Evolutionary conservation across 2,797 vertebrate species (phyloP), one percentile per base, ranked within the genome.

Genomic region (Fringilla coelebs): DNA sequence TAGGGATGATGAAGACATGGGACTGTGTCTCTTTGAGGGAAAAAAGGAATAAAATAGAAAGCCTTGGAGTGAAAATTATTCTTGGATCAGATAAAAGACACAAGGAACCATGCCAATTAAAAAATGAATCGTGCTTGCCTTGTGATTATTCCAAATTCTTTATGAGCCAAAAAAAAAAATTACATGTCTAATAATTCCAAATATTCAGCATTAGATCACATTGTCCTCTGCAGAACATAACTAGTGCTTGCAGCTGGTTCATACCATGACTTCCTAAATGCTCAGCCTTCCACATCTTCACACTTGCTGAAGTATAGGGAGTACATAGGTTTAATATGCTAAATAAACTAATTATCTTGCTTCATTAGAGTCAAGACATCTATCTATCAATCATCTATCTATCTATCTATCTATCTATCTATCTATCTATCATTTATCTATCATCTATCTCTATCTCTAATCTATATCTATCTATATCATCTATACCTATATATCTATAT

Each of bases 21-120:
- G 5, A 52, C 66, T 67, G 3, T 55, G 31, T 48, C 0, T 0
- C 6, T 67, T 54, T 63, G 48, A 72, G n/a, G n/a, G 49, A 15
- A 62, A 74, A 71, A 68, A 41, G 20, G 36, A 26, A 25, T 28
- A 36, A 34, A 62, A 68, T n/a, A 48, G 8, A 57, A 41, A 58
- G 16, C 5, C 15, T 55, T 32, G 13, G 22, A 89, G 5, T 66
- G 21, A 77, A 91, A 91, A 85, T 49, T 48, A 48, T 63, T 61
- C 28, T 49, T 85, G 60, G 36, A 82, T 70, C 24, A 89, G 20
- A 73, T 60, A 66, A 82, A 85, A 81, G 14, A 11, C 38, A 72
- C 9, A 66, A 78, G 28, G 24, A 91, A 81, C 38, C 11, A 81
- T 16, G 7, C 36, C 24, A 46, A 68, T 54, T 78, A 31, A 58